Evolutionary conservation across 2,113 vertebrate species (phyloP).

Genomic region (Uropsilus gracilis): DNA sequence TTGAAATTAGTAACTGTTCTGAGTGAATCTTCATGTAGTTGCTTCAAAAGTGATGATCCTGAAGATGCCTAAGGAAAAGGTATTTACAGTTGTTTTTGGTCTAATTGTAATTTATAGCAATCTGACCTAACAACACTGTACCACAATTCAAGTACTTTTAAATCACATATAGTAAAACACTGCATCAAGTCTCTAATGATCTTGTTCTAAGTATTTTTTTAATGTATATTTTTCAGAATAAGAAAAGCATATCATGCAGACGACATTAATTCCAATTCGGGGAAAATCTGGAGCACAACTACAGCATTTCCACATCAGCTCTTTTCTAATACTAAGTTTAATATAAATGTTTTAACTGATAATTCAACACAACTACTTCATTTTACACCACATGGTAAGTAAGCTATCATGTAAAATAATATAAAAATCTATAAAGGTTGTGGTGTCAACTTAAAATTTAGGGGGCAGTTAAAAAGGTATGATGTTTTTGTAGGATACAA

Average conservation of each 20-base stretch:
- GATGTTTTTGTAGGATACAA: background rate
- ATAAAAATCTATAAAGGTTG: background rate
- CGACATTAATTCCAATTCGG: conserved; percentile 79
- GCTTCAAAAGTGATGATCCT: background rate
- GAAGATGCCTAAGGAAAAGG: background rate
- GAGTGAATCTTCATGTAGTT: background rate
- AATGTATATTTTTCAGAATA: conserved; percentile 78
- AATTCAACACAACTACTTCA: conserved; percentile 30
- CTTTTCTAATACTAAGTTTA: conserved; percentile 71
- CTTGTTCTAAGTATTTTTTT: background rate
- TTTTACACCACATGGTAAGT: conserved; percentile 68
- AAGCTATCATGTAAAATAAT: background rate
- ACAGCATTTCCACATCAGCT: conserved; percentile 78
- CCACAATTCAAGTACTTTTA: background rate
- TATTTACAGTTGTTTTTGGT: background rate
- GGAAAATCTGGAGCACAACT: conserved; percentile 80
- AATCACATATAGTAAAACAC: background rate
- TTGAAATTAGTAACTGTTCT: background rate
- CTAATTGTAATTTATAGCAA: background rate
- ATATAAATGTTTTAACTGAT: conserved; percentile 71
- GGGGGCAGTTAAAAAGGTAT: background rate
- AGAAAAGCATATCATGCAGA: conserved; percentile 73
- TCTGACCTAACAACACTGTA: background rate
- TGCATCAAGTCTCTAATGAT: background rate
- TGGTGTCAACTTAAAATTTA: background rate